A percentile compares a stretch with the other conserved stretches of the same genome.
Conservation (phyloP, 2,888 invertebrate species). For the Parthenolecanium corni region DNA sequence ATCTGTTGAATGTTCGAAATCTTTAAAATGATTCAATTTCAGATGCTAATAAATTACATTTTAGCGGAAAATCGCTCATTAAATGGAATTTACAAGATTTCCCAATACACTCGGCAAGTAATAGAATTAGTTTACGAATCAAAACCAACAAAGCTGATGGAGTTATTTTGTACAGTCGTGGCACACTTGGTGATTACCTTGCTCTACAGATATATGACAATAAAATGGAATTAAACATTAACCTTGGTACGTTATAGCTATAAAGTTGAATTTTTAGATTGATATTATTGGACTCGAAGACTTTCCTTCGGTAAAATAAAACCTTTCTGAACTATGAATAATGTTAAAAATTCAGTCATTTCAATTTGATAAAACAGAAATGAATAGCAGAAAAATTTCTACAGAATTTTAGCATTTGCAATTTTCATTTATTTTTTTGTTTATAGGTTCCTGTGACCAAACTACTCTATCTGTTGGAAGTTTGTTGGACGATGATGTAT, state of each 20-base stretch:
- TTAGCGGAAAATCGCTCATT: constrained; percentile 72
- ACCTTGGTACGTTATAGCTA: constrained; percentile 53
- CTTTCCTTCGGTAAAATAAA: constrained; percentile 7
- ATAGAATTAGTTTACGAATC: constrained; percentile 79
- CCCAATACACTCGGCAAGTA: constrained; percentile 71
- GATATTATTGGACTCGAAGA: neutral
- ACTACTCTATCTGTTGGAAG: constrained; percentile 85
- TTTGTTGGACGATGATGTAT: constrained; percentile 88
- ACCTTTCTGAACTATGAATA: too few species aligned
- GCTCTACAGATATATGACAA: constrained; percentile 84
- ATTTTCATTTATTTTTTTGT: neutral
- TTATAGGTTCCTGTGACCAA: constrained; percentile 39
- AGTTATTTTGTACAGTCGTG: constrained; percentile 78
- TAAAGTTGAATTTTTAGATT: constrained; percentile 2
- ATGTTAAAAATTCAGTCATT: neutral
- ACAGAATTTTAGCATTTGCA: too few species aligned
- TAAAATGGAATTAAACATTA: constrained; percentile 74
- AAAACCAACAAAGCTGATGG: constrained; percentile 85
- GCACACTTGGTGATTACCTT: constrained; percentile 78
- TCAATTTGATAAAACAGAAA: too few species aligned
- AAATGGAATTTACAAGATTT: constrained; percentile 65
- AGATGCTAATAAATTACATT: constrained; percentile 73
- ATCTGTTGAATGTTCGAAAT: too few species aligned
- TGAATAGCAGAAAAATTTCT: too few species aligned
- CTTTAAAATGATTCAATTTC: constrained; percentile 36